Base-by-base conservation (phyloP, 2,797 vertebrate species). In the Neoniphon sammara region DNA sequence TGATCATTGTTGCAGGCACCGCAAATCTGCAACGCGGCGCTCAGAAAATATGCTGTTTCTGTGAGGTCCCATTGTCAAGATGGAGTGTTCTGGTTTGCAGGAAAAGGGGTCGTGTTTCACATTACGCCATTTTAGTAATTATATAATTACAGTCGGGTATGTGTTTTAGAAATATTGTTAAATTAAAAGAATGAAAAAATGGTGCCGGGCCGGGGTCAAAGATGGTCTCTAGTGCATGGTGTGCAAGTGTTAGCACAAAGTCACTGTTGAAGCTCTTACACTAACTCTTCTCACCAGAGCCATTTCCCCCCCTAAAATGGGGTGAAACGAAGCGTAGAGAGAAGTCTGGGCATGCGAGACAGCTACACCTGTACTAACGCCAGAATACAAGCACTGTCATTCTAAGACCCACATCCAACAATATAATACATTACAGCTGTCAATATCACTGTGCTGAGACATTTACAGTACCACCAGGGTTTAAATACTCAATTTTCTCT, bases 1-100 rank as follows among this genome's bases (percentile, higher is more conserved):
- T 78, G 72, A 82, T 84, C 80, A 66, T 73, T 78, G 86, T 85
- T 82, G 78, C 82, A 76, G 78, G 79, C 77, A 50, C 80, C 74
- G 42, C 79, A 88, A 76, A 85, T 88, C 84, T 88, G 70, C 76
- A 87, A 72, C 60, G 1, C 79, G 68, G 80, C 23, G 11, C 56
- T 61, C 49, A 7, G 1, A 55, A 81, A 80, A 80, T 82, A 78
- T 66, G 62, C 65, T 17, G 58, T 59, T 66, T 72, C 73, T 80
- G 65, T 86, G 80, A 80, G 83, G 80, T 85, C 75, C 49, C 17
- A 23, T 62, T 79, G 75, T 81, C 2, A 17, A 60, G 68, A 80
- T n/a, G 25, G 10, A 85, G 52, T 7, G 64, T 1, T 72, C 14
- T 53, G 77, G 20, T 66, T 83, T 21, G 2, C 23, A 27, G 25